Percentiles rank a stretch among this genome's conserved stretches.
Conservation (phyloP, 2,113 vertebrate species). For the Syrmaticus mikado region DNA sequence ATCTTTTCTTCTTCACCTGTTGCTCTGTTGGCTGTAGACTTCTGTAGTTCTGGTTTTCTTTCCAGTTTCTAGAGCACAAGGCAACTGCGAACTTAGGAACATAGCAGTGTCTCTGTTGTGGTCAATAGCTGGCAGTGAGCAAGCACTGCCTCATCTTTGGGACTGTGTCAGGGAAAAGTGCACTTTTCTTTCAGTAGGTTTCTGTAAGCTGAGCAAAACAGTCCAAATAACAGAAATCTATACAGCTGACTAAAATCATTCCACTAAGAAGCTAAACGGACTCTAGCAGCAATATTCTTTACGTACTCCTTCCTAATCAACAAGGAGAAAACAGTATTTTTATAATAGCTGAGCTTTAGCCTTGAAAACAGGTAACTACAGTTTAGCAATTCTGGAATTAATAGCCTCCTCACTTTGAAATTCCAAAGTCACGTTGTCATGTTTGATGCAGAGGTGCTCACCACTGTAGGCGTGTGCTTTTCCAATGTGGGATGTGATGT, state of each 20-base stretch:
- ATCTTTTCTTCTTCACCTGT: neutral
- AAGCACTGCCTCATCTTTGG: neutral
- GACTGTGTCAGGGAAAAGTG: neutral
- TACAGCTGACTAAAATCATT: neutral
- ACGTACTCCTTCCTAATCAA: neutral
- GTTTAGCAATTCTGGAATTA: neutral
- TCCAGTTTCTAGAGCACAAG: neutral
- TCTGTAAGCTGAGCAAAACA: neutral
- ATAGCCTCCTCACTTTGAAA: rapidly evolving
- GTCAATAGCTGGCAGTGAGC: neutral
- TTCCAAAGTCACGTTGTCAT: neutral
- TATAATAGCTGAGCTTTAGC: neutral
- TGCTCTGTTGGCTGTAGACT: neutral
- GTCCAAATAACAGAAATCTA: neutral
- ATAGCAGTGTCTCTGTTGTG: neutral
- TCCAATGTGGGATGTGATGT: neutral
- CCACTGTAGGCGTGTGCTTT: neutral
- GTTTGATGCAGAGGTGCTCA: neutral
- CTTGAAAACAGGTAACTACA: neutral
- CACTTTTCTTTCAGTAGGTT: neutral
- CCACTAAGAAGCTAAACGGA: neutral
- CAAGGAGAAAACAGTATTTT: neutral
- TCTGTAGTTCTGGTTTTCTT: neutral
- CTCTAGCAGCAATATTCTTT: neutral
- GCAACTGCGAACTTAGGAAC: neutral